Base-by-base conservation (phyloP, 2,113 vertebrate genomes). In the Platysternon megacephalum region DNA sequence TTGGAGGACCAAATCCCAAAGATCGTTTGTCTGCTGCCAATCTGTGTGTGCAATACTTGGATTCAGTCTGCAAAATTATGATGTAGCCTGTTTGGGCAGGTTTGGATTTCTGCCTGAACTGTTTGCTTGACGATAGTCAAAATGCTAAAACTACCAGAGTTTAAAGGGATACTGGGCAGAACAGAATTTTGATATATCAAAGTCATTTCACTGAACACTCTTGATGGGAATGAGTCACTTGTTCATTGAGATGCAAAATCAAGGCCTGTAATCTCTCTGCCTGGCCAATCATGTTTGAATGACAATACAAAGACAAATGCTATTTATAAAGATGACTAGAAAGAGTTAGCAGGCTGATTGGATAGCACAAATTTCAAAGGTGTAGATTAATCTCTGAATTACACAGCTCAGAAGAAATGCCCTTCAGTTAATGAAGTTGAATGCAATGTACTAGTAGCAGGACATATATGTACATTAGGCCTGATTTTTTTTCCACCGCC, bases 251-350 rank as follows among this genome's bases (percentile, higher is more conserved):
- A 94, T 90, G 98, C 97, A 97, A 96, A 98, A 96, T 95, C 94
- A 95, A 95, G 86, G 89, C 88, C 86, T 97, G 58, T 90, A 97
- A 97, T 97, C 91, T 89, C 58, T 93, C n/a, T 92, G 87, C 87
- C 84, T 94, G 52, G 81, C 86, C 95, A 98, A 94, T 95, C 95
- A 89, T 94, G 83, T 97, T 93, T 98, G 85, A 97, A 96, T 97
- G 80, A 95, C 96, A 98, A 89, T 94, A 91, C 86, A 95, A 97
- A 96, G 90, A 86, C 84, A 82, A 98, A 90, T 95, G 89, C 91
- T 97, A 96, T 97, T 97, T 96, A 90, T 96, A 95, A 96, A 97
- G 95, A 85, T 90, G 87, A 97, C 89, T 94, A 95, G 94, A 97
- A 94, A 95, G 91, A 95, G 91, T 94, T 86, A 84, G 46, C n/a